These are phyloP conservation scores for Chymomyza fuscimana DNA, from an alignment of 2,888 invertebrate species.

Conservation along the genomic window DNA sequence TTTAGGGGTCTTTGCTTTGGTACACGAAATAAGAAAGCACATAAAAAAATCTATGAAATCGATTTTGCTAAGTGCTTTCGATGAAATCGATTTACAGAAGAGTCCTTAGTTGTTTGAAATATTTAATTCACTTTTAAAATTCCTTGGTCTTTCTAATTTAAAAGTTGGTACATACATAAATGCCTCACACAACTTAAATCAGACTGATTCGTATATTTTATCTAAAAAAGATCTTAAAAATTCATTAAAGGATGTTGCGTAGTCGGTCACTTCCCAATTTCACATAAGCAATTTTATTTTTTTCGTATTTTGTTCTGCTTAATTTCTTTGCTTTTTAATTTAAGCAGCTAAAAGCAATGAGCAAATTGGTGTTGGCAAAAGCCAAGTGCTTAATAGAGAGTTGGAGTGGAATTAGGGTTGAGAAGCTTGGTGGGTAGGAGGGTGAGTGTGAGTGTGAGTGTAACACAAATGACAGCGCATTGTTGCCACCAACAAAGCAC, in stretches of 20 bases:
- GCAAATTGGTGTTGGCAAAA: slow-evolving; percentile 75
- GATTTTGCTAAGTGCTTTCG: too few relatives aligned
- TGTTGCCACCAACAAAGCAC: background rate
- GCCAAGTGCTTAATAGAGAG: slow-evolving; percentile 61
- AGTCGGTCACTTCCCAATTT: background rate
- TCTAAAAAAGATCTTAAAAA: too few relatives aligned
- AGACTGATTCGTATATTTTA: too few relatives aligned
- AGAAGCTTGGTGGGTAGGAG: background rate
- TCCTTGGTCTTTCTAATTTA: too few relatives aligned
- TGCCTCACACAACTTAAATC: too few relatives aligned
- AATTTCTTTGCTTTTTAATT: slow-evolving; percentile 56
- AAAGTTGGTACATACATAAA: too few relatives aligned
- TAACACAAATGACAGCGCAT: background rate
- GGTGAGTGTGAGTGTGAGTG: background rate
- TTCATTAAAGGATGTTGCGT: slow-evolving; percentile 7
- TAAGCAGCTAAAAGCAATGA: slow-evolving; percentile 64
- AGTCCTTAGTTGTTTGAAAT: too few relatives aligned
- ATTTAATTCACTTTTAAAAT: too few relatives aligned
- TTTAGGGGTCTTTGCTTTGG: too few relatives aligned
- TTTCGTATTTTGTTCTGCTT: slow-evolving; percentile 41
- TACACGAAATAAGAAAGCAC: too few relatives aligned
- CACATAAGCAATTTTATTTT: background rate
- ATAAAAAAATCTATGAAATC: too few relatives aligned
- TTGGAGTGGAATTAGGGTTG: slow-evolving; percentile 1
- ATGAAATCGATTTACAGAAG: too few relatives aligned